Evolutionary conservation across 2,113 vertebrate species (phyloP).

Genomic region (Microcebus lehilahytsara): DNA sequence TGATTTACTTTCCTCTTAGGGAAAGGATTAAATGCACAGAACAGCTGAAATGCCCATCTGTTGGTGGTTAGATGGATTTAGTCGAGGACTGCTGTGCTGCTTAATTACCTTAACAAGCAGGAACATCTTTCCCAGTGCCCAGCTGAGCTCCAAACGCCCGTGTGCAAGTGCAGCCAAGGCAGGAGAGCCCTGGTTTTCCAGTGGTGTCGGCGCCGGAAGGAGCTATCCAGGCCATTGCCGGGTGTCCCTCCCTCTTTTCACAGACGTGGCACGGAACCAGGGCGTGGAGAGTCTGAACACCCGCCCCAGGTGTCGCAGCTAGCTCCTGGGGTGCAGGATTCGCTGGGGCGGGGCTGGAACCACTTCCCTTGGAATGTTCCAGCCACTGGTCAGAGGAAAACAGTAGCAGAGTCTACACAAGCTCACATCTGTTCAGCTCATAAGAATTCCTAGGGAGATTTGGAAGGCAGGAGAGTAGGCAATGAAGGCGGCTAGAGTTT

Average conservation of each 20-base stretch:
- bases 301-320: not conserved
- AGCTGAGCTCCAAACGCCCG: accelerated
- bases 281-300: not conserved
- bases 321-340: not conserved
- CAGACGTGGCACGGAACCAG: accelerated
- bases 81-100: not conserved
- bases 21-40: not conserved
- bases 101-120: conserved; percentile 34
- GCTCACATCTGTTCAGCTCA: not conserved
- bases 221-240: not conserved
- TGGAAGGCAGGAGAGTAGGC: not conserved
- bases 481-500: not conserved
- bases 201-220: not conserved
- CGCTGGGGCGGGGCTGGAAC: not conserved
- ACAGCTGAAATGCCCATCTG: not conserved
- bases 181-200: not conserved
- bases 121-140: not conserved
- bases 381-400: not conserved
- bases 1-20: not conserved
- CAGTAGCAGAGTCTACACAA: not conserved
- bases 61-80: not conserved
- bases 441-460: no score
- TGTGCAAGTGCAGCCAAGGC: not conserved
- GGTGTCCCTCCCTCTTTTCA: not conserved
- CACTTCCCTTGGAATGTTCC: not conserved